phyloP scores from a whole-genome alignment of 2,113 vertebrate species.

The Phoxinus phoxinus region DNA sequence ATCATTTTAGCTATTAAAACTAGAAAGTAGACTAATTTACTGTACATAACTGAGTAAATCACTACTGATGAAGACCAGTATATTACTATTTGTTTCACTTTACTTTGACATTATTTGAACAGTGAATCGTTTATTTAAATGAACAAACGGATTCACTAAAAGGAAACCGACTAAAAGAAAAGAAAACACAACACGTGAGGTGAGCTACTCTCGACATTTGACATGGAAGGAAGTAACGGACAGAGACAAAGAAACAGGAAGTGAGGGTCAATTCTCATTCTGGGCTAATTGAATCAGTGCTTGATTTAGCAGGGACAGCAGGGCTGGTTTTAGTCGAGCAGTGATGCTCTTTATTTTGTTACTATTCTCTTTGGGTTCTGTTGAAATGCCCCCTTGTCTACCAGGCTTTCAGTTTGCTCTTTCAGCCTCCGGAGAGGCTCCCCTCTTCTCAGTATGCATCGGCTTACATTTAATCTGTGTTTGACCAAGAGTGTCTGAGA shows the following conservation, averaged over 20 bases:
- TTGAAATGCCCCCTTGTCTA: background rate
- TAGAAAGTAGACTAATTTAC: background rate
- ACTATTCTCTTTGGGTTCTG: conserved; percentile 3
- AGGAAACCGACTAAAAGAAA: background rate
- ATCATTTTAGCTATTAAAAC: no score
- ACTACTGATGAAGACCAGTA: background rate
- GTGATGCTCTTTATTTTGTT: background rate
- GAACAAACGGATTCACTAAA: background rate
- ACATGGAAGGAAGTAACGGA: no score
- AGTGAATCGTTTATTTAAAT: background rate
- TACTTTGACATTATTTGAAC: background rate
- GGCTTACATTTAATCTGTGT: conserved; percentile 15
- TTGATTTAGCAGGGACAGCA: conserved; percentile 1
- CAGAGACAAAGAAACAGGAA: background rate
- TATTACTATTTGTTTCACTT: background rate
- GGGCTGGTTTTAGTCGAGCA: background rate
- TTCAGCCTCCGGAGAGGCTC: background rate
- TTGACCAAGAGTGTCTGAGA: conserved; percentile 7
- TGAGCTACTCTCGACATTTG: background rate
- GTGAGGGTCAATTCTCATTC: background rate
- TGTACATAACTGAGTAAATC: background rate
- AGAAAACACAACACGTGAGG: background rate
- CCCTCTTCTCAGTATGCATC: conserved; percentile 35
- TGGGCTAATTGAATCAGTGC: conserved; percentile 25
- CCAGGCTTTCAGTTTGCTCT: background rate